A percentile compares a stretch with the other conserved stretches of the same genome.
Conservation (phyloP, 2,113 vertebrate genomes). For the Nipponia nippon region DNA sequence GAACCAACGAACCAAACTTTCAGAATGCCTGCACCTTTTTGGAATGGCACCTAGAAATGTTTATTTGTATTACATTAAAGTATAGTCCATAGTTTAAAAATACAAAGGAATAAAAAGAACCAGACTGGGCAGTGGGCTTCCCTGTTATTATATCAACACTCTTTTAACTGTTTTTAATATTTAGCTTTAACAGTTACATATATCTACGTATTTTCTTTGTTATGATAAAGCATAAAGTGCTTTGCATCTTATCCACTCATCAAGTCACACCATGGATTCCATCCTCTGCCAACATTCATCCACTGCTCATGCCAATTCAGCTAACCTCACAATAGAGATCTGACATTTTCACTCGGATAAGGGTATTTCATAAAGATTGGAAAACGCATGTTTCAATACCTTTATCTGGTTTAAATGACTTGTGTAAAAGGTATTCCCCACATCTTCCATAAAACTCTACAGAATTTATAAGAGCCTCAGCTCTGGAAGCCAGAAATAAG, state of each 20-base stretch:
- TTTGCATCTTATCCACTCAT: neutral
- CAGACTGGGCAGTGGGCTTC: neutral
- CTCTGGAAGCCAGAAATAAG: neutral
- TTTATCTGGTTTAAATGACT: neutral
- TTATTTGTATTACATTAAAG: neutral
- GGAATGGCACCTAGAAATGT: neutral
- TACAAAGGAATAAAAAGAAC: neutral
- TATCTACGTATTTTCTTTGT: neutral
- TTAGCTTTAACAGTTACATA: neutral
- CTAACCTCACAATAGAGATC: neutral
- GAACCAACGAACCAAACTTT: neutral
- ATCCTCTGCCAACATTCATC: neutral
- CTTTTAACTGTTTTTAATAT: neutral
- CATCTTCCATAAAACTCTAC: neutral
- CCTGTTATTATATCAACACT: neutral
- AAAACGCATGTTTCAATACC: neutral
- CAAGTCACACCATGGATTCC: neutral
- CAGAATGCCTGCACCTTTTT: neutral
- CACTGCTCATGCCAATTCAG: neutral
- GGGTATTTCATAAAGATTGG: neutral
- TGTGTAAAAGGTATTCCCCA: neutral
- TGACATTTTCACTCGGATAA: neutral
- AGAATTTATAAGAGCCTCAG: neutral
- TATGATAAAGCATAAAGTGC: neutral
- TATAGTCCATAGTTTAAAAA: neutral